Conservation (phyloP, 2,797 vertebrate genomes). For the Gymnothorax javanicus region DNA sequence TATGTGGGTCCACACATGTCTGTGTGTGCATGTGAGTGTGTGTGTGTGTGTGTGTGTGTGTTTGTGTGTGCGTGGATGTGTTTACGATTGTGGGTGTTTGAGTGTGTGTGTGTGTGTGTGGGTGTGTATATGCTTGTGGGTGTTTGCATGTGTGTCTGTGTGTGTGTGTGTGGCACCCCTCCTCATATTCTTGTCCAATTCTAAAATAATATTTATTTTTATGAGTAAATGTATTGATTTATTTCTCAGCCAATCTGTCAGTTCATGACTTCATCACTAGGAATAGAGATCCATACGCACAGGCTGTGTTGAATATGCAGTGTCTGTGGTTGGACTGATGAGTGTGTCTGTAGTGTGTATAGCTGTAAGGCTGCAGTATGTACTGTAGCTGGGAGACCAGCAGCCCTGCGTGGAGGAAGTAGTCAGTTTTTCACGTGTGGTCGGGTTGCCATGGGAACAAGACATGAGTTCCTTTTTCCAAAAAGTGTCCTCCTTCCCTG, state of each 20-base stretch:
- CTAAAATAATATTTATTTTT: background rate
- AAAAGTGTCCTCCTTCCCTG: conserved; percentile 75
- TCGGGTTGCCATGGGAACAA: conserved; percentile 85
- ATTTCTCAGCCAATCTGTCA: conserved; percentile 12
- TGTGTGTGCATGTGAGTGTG: background rate
- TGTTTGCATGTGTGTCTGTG: background rate
- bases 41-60: background rate
- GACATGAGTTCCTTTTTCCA: conserved; percentile 76
- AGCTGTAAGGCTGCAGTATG: background rate
- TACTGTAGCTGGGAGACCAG: conserved; percentile 50
- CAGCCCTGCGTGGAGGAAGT: conserved; percentile 65
- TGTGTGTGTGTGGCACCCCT: background rate
- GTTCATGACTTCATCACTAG: background rate
- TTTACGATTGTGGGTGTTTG: background rate
- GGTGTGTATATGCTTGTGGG: background rate
- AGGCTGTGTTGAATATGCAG: background rate
- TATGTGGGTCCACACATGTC: background rate
- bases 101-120: background rate
- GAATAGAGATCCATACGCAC: background rate
- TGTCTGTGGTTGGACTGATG: background rate
- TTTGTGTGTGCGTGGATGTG: background rate
- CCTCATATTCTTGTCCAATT: background rate
- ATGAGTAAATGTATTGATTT: background rate
- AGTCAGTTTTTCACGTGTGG: conserved; percentile 78
- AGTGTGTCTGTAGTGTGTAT: conserved; percentile 9